Evolutionary conservation across 1,140 invertebrate genomes (phyloP), one percentile per base, ranked within the genome.

Genomic region (Bombus confusus): DNA sequence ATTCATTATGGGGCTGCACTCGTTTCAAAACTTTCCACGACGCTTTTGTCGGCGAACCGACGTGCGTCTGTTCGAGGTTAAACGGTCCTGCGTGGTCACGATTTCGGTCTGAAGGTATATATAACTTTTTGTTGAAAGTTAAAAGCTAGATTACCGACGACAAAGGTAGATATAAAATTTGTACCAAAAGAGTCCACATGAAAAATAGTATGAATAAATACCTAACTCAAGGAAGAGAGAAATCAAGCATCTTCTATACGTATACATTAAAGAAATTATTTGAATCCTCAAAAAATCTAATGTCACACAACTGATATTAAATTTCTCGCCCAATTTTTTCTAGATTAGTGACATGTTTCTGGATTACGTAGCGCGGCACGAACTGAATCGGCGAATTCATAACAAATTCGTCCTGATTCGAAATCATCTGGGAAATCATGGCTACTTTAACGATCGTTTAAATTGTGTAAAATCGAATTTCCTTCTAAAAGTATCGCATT

Each of bases 1-100:
- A 80, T 85, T 85, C 83, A 85, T 85, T 85, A 80, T 47, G 25
- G 68, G 22, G 77, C 15, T 13, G n/a, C 31, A 68, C 34, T 78
- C 47, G 64, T 79, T 79, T 71, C 37, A 3, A 37, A 79, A 59
- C 47, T 52, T 85, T 69, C 22, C 34, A 37, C 4, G 47, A 39
- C 43, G 57, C 64, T 62, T 79, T 69, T 59, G 25, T 12, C 47
- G 28, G 15, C n/a, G 18, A 77, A 39, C 37, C 37, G n/a, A n/a
- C n/a, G 1, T 34, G 28, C 73, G 43, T 62, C 52, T 13, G 31
- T 34, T 18, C 18, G 1, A 34, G 12, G 22, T 34, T 25, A 57
- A 37, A 15, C 22, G 34, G 37, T 39, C 8, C 52, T 28, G 34
- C 25, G 5, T 52, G 47, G 12, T 34, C 52, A 34, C n/a, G 8